phyloP scores from a whole-genome alignment of 2,888 invertebrate genomes.

The Watsonalla binaria region DNA sequence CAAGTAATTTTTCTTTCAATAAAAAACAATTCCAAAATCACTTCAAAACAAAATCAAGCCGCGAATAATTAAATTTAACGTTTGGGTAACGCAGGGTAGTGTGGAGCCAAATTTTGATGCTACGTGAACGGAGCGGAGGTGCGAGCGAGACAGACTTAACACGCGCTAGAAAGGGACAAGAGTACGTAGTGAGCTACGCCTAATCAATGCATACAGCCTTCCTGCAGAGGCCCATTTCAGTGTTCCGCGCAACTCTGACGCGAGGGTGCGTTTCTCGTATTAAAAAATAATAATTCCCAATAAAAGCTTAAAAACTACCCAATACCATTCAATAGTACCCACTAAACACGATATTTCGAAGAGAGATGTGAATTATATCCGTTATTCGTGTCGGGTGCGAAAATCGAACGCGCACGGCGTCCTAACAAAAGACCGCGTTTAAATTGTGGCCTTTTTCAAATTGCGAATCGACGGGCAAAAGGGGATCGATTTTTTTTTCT shows the following conservation, averaged over 20 bases:
- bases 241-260: slow-evolving; percentile 46
- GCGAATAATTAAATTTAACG: slow-evolving; percentile 38
- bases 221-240: slow-evolving; percentile 53
- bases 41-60: slow-evolving; percentile 20
- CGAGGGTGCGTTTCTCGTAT: slow-evolving; percentile 40
- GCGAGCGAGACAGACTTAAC: slow-evolving; percentile 35
- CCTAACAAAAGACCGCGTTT: slow-evolving; percentile 44
- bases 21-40: slow-evolving; percentile 11
- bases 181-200: slow-evolving; percentile 56
- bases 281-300: slow-evolving; percentile 33
- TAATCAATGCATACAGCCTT: slow-evolving; percentile 73
- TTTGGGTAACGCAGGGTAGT: slow-evolving; percentile 53
- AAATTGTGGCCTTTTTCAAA: slow-evolving; percentile 40
- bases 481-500: background rate
- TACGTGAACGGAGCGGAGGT: slow-evolving; percentile 45
- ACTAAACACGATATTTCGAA: slow-evolving; percentile 18
- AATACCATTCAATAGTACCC: slow-evolving; percentile 16
- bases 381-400: slow-evolving; percentile 17
- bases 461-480: slow-evolving; percentile 11
- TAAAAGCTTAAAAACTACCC: slow-evolving; percentile 21
- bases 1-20: too few relatives aligned
- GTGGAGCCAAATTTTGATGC: slow-evolving; percentile 70
- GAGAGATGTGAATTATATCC: slow-evolving; percentile 6
- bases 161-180: slow-evolving; percentile 39
- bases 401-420: slow-evolving; percentile 24